A percentile compares a stretch with the other conserved stretches of the same genome.
Conservation (phyloP, 1,140 invertebrate genomes). For the Idris sp. region DNA sequence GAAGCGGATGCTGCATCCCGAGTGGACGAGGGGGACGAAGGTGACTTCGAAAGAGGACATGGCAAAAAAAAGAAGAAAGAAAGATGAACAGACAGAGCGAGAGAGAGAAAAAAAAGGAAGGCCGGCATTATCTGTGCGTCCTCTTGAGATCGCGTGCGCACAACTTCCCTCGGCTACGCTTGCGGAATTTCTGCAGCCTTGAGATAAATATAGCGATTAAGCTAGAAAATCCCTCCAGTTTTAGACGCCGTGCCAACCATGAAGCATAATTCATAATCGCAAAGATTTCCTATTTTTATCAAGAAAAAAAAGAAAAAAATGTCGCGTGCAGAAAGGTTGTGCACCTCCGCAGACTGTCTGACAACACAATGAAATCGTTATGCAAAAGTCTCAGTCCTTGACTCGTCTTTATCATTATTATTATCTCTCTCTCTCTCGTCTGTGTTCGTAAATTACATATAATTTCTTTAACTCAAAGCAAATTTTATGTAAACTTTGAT, state of each 20-base stretch:
- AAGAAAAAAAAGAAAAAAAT: slow-evolving; percentile 1
- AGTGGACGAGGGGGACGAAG: not conserved
- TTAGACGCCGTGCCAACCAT: slow-evolving; percentile 9
- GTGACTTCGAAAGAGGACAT: slow-evolving; percentile 6
- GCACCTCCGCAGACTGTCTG: slow-evolving; percentile 29
- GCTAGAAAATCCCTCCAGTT: slow-evolving; percentile 41
- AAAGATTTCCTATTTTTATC: not conserved
- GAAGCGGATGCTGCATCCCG: slow-evolving; percentile 21
- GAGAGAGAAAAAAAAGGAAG: not conserved
- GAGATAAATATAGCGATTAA: slow-evolving; percentile 58
- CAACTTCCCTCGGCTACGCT: slow-evolving; percentile 24
- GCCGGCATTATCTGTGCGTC: slow-evolving; percentile 22
- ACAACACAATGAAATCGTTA: slow-evolving; percentile 52
- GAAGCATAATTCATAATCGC: slow-evolving; percentile 16
- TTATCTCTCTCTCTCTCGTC: slow-evolving; percentile 20
- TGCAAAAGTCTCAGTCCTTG: slow-evolving; percentile 46
- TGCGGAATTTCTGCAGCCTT: slow-evolving; percentile 47
- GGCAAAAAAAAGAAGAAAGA: not conserved
- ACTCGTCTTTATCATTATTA: slow-evolving; percentile 48
- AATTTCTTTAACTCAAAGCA: too few relatives aligned
- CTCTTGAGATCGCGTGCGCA: slow-evolving; percentile 40
- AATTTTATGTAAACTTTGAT: too few relatives aligned
- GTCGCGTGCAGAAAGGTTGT: slow-evolving; percentile 27
- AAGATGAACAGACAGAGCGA: not conserved
- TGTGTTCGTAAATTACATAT: not conserved